These are phyloP conservation scores for Zoanthus sansibaricus DNA, from an alignment of 92 coral and sea anemone genomes.

Conservation along the genomic window DNA sequence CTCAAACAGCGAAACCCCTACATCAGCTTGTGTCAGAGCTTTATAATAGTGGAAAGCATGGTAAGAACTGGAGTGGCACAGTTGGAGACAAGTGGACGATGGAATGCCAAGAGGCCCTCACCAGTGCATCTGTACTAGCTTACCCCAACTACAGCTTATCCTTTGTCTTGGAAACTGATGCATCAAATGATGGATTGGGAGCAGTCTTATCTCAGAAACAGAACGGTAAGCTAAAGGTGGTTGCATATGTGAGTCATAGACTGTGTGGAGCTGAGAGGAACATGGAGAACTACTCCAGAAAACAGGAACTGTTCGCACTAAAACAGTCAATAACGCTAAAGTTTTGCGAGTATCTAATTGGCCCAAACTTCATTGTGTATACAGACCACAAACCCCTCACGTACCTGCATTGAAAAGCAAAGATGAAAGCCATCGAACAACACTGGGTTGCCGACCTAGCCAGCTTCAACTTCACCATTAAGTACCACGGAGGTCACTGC, in stretches of 20 bases:
- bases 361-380: conserved; percentile 30
- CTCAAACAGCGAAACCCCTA: not conserved
- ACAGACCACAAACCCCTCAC: conserved; percentile 47
- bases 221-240: not conserved
- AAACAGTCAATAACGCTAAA: conserved; percentile 49
- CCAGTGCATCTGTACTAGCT: not conserved
- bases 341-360: conserved; percentile 48
- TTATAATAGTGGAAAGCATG: not conserved
- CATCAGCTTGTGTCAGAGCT: conserved; percentile 7
- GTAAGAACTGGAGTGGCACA: too few species aligned
- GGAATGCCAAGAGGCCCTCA: too few species aligned
- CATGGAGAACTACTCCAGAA: conserved; percentile 3
- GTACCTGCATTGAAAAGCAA: not conserved
- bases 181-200: not conserved
- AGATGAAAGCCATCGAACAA: not conserved
- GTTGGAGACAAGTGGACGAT: too few species aligned
- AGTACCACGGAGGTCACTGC: conserved; percentile 27
- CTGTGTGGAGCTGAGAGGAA: conserved; percentile 1
- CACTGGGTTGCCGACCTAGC: not conserved
- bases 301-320: conserved; percentile 53
- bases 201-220: not conserved
- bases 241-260: not conserved
- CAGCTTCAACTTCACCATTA: conserved; percentile 51
- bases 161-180: not conserved
- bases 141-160: conserved; percentile 6